Evolutionary conservation across 2,888 invertebrate species (phyloP).

Genomic region (Nomada hirtipes): DNA sequence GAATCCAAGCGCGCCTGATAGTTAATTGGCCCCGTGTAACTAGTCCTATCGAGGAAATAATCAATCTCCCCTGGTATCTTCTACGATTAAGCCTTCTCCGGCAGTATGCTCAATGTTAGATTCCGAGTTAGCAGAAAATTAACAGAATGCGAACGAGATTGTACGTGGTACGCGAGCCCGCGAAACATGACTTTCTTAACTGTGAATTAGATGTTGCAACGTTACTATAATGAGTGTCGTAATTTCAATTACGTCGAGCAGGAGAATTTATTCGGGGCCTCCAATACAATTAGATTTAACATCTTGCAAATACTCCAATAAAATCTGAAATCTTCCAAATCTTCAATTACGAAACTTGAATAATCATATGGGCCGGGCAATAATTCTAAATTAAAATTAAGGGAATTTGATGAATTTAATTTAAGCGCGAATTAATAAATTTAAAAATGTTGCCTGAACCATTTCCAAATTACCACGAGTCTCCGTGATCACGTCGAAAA

Average conservation of each 20-base stretch:
- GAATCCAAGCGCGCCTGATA: conserved; percentile 51
- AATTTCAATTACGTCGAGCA: too few relatives aligned
- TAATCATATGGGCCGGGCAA: too few relatives aligned
- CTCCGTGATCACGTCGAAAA: background rate
- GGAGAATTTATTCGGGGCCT: too few relatives aligned
- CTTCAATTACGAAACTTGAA: too few relatives aligned
- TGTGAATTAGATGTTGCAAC: background rate
- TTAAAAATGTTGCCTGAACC: too few relatives aligned
- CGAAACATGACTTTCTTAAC: conserved; percentile 6
- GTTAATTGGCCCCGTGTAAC: conserved; percentile 57
- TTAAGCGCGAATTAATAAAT: too few relatives aligned
- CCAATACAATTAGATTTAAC: too few relatives aligned
- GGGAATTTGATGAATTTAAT: too few relatives aligned
- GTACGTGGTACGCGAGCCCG: background rate
- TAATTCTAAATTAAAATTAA: too few relatives aligned
- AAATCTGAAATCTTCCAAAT: too few relatives aligned
- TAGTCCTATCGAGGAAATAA: conserved; percentile 57
- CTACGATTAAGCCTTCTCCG: conserved; percentile 55
- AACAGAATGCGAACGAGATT: conserved; percentile 1
- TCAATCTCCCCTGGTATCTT: conserved; percentile 56
- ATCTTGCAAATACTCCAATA: too few relatives aligned
- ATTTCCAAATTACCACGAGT: too few relatives aligned
- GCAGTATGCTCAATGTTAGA: background rate
- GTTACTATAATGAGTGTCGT: background rate
- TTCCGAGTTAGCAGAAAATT: conserved; percentile 7